Evolutionary conservation across 2,888 invertebrate genomes (phyloP).

Genomic region (Drosophila villosipedis): DNA sequence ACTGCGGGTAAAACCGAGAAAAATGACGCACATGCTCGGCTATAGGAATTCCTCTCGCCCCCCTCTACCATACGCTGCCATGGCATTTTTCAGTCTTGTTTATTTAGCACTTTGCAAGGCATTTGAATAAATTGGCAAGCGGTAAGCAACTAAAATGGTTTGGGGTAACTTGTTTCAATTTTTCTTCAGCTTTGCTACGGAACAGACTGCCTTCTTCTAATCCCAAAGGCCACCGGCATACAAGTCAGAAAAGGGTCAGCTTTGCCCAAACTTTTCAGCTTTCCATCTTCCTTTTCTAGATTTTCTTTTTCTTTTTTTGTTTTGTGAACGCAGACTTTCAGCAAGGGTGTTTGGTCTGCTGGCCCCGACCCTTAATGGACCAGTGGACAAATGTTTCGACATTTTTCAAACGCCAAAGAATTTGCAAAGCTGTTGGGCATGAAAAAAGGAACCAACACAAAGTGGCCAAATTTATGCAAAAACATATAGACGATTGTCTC

Average conservation of each 20-base stretch:
- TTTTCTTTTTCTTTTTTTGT: constrained; percentile 15
- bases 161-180: constrained; percentile 71
- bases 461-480: constrained; percentile 78
- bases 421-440: constrained; percentile 56
- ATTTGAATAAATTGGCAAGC: constrained; percentile 82
- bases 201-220: constrained; percentile 44
- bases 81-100: constrained; percentile 74
- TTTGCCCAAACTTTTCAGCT: constrained; percentile 60
- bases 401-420: constrained; percentile 72
- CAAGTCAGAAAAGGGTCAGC: constrained; percentile 72
- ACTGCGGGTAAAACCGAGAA: constrained; percentile 58
- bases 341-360: constrained; percentile 30
- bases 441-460: constrained; percentile 47
- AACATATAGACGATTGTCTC: constrained; percentile 55
- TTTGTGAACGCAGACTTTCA: constrained; percentile 28
- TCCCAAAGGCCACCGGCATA: constrained; percentile 61
- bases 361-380: constrained; percentile 57
- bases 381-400: constrained; percentile 79
- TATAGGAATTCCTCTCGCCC: not conserved
- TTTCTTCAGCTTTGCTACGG: constrained; percentile 55
- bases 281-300: constrained; percentile 20
- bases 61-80: constrained; percentile 11
- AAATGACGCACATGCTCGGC: constrained; percentile 63
- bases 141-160: constrained; percentile 58
- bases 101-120: constrained; percentile 81